These are phyloP conservation scores for Drosophila monieri DNA, from an alignment of 2,888 invertebrate species.

Conservation along the genomic window DNA sequence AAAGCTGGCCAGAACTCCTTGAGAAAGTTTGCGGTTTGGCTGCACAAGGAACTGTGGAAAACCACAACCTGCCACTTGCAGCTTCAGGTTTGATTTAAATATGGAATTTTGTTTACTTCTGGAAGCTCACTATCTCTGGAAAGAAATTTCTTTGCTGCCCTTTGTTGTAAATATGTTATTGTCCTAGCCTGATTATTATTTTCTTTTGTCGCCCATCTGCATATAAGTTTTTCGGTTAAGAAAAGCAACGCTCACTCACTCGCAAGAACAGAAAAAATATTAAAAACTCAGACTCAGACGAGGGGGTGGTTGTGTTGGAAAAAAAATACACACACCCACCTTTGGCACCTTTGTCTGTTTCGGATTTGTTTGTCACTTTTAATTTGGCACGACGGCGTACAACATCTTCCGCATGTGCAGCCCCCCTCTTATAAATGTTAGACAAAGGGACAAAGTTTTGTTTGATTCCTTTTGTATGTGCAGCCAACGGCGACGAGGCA, in stretches of 20 bases:
- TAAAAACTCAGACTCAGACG: conserved; percentile 52
- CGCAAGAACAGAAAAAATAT: conserved; percentile 56
- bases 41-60: conserved; percentile 16
- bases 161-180: conserved; percentile 17
- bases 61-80: conserved; percentile 1
- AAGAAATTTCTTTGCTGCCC: background rate
- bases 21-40: conserved; percentile 5
- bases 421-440: conserved; percentile 34
- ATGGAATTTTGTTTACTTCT: conserved; percentile 1
- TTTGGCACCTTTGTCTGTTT: conserved; percentile 73
- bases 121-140: background rate
- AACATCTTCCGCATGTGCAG: conserved; percentile 8
- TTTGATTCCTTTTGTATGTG: conserved; percentile 79
- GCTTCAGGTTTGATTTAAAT: background rate
- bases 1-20: conserved; percentile 44
- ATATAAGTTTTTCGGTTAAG: conserved; percentile 50
- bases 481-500: conserved; percentile 56
- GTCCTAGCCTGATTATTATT: conserved; percentile 48
- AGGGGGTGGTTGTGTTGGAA: background rate
- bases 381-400: conserved; percentile 70
- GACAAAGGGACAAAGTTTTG: conserved; percentile 78
- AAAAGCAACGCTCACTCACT: conserved; percentile 52
- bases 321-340: conserved; percentile 50
- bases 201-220: conserved; percentile 41
- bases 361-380: conserved; percentile 76